phyloP scores from a whole-genome alignment of 2,888 invertebrate species.

The Plagodis pulveraria region DNA sequence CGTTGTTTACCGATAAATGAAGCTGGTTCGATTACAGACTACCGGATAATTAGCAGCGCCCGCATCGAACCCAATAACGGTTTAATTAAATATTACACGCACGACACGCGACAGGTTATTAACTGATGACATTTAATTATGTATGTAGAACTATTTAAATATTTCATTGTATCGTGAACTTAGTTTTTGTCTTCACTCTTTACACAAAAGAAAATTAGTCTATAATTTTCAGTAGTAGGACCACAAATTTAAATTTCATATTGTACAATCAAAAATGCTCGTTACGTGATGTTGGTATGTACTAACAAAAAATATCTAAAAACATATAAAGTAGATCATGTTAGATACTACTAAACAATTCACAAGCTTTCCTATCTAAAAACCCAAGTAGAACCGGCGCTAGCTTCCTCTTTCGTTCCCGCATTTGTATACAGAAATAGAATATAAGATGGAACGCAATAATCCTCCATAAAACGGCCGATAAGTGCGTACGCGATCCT shows the following conservation, averaged over 20 bases:
- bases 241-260: too few relatives aligned
- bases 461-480: constrained; percentile 52
- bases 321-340: too few relatives aligned
- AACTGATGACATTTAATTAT: constrained; percentile 44
- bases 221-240: too few relatives aligned
- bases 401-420: constrained; percentile 36
- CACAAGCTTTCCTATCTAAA: background rate
- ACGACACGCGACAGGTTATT: constrained; percentile 55
- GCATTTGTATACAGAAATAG: constrained; percentile 56
- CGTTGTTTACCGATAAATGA: constrained; percentile 15
- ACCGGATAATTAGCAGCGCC: constrained; percentile 60
- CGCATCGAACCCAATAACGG: constrained; percentile 62
- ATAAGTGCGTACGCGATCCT: constrained; percentile 48
- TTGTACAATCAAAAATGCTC: too few relatives aligned
- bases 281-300: too few relatives aligned
- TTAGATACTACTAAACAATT: too few relatives aligned
- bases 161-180: constrained; percentile 17
- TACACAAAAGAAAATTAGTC: background rate
- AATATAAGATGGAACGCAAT: constrained; percentile 53
- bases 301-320: too few relatives aligned
- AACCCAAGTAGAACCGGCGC: constrained; percentile 13
- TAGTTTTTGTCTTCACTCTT: background rate
- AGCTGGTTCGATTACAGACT: constrained; percentile 57
- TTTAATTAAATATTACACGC: constrained; percentile 66
- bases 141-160: constrained; percentile 19